A percentile compares a stretch with the other conserved stretches of the same genome.
Conservation (phyloP, 2,797 vertebrate genomes). For the Malurus leucopterus region DNA sequence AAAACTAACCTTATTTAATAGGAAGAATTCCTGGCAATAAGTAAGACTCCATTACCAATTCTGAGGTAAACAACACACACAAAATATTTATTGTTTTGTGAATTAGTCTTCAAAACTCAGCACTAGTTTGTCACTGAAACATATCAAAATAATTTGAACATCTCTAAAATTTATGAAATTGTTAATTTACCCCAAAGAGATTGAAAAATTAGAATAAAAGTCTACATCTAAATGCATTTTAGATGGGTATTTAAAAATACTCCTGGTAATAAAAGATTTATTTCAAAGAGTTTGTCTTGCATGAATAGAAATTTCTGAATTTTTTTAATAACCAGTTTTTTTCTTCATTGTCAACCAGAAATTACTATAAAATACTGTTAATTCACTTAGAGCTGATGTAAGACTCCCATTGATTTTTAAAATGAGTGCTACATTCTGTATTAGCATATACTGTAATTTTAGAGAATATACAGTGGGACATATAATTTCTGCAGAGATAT, state of each 20-base stretch:
- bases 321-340: background rate
- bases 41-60: background rate
- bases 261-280: background rate
- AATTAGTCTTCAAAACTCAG: background rate
- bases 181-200: background rate
- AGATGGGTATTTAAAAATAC: background rate
- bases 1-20: background rate
- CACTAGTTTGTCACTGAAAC: background rate
- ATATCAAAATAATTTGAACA: background rate
- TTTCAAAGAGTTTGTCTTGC: background rate
- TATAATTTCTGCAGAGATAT: background rate
- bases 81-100: background rate
- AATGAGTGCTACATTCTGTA: fast-evolving
- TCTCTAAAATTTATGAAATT: background rate
- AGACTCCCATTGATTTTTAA: background rate
- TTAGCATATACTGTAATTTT: background rate
- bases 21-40: background rate
- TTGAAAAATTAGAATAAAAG: background rate
- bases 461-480: background rate
- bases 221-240: background rate
- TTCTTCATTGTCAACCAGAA: background rate
- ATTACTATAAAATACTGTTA: background rate
- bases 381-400: background rate
- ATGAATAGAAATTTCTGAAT: background rate
- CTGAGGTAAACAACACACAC: background rate